These are phyloP conservation scores for Pica pica DNA, from an alignment of 2,113 vertebrate genomes.

Conservation along the genomic window DNA sequence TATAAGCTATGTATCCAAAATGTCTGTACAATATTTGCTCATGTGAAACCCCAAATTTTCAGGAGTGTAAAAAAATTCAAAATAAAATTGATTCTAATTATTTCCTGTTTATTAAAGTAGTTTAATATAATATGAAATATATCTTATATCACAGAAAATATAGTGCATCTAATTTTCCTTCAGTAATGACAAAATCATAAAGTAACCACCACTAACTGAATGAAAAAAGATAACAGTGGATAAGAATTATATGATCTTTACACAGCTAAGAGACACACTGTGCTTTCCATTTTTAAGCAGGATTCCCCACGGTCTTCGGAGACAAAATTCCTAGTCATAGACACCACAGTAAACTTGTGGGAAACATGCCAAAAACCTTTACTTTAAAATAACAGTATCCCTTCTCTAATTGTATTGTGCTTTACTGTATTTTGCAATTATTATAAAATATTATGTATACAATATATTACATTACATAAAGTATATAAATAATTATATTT, in stretches of 20 bases:
- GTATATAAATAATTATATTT: not conserved
- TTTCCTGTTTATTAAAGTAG: not conserved
- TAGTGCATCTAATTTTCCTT: not conserved
- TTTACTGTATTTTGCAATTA: not conserved
- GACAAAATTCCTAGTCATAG: not conserved
- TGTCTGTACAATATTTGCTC: not conserved
- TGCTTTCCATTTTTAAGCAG: not conserved
- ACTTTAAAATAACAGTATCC: not conserved
- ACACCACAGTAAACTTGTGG: rapidly evolving
- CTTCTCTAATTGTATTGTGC: not conserved
- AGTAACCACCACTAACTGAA: not conserved
- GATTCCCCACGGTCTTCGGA: not conserved
- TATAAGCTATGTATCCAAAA: not conserved
- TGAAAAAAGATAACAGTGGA: not conserved
- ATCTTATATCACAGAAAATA: not conserved
- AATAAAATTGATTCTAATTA: not conserved
- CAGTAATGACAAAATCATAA: not conserved
- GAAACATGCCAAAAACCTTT: not conserved
- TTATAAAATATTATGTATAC: not conserved
- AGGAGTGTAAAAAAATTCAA: not conserved
- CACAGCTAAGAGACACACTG: not conserved
- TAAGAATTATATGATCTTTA: not conserved
- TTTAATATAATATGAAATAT: not conserved
- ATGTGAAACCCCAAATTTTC: not conserved
- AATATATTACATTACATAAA: not conserved